These are phyloP conservation scores for Brachyptera putata DNA, from an alignment of 2,888 invertebrate genomes.

Conservation along the genomic window DNA sequence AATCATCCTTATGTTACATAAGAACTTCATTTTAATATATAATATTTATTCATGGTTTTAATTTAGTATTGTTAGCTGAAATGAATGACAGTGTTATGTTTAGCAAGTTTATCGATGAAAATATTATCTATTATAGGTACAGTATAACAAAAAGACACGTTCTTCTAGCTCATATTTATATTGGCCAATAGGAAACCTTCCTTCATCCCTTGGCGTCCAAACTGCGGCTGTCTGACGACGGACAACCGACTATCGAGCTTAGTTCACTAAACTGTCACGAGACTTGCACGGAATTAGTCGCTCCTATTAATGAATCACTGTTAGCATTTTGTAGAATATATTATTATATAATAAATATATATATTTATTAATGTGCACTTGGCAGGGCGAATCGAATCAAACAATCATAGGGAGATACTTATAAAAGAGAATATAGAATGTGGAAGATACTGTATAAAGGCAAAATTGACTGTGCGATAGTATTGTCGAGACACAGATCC, in stretches of 20 bases:
- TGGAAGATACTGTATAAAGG: no score
- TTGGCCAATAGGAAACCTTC: not conserved
- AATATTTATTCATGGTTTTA: no score
- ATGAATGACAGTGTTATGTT: not conserved
- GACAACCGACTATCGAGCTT: not conserved
- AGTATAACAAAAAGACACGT: no score
- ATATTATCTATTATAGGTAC: no score
- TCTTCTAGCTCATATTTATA: no score
- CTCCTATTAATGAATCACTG: not conserved
- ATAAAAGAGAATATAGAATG: no score
- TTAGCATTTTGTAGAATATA: no score
- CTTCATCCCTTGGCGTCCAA: not conserved
- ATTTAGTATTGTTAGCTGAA: not conserved
- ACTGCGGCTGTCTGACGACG: not conserved
- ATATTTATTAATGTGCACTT: slow-evolving; percentile 19
- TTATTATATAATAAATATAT: not conserved
- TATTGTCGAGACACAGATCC: no score
- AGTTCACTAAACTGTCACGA: not conserved
- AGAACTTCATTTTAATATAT: no score
- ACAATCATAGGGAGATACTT: no score
- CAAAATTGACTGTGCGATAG: no score
- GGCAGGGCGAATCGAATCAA: not conserved
- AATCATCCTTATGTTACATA: no score
- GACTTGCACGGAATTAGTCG: not conserved
- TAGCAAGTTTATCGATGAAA: not conserved